Percentiles rank a stretch among this genome's conserved stretches.
phyloP scores from a whole-genome alignment of 2,797 vertebrate species.

The Psittacula echo region DNA sequence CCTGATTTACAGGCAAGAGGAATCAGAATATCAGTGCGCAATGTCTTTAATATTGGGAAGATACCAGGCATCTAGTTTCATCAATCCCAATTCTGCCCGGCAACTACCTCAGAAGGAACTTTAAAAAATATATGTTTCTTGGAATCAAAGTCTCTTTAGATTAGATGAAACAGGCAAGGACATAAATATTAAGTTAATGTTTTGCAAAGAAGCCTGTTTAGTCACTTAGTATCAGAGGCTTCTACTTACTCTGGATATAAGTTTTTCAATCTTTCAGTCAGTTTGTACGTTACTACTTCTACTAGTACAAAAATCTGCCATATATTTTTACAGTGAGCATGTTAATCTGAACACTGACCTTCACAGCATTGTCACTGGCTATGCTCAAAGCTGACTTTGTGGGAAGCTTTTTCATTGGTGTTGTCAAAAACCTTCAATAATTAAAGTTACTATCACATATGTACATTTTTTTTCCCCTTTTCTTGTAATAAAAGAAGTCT shows the following conservation, averaged over 20 bases:
- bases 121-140: not conserved
- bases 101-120: not conserved
- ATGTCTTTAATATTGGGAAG: not conserved
- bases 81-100: not conserved
- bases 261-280: not conserved
- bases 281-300: not conserved
- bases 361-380: constrained; percentile 53
- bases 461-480: constrained; percentile 26
- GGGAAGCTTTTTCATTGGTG: constrained; percentile 53
- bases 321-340: constrained; percentile 24
- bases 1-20: not conserved
- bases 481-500: constrained; percentile 71
- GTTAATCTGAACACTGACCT: constrained; percentile 65
- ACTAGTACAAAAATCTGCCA: not conserved
- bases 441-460: constrained; percentile 66
- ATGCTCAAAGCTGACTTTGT: constrained; percentile 57
- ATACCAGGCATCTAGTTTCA: not conserved
- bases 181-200: not conserved
- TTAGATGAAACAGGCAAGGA: not conserved
- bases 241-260: not conserved
- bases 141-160: not conserved
- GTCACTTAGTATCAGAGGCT: not conserved
- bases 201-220: not conserved
- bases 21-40: not conserved
- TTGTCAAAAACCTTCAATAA: constrained; percentile 74